These are phyloP conservation scores for Automeris io DNA, from an alignment of 2,888 invertebrate genomes.

Conservation along the genomic window DNA sequence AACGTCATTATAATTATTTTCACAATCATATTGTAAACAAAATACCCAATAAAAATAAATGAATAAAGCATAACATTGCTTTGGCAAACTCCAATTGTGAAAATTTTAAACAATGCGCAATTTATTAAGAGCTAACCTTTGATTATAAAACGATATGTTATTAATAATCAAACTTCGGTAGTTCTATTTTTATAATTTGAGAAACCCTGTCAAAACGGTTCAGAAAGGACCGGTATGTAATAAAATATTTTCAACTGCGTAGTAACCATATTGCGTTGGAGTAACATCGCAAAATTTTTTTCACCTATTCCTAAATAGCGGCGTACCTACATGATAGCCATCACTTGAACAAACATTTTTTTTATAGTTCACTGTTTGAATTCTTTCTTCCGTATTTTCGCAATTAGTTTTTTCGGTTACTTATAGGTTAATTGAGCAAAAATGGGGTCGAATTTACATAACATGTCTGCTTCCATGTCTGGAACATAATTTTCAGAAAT, in stretches of 20 bases:
- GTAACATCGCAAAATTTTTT: background rate
- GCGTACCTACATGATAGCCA: background rate
- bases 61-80: no score
- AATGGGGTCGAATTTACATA: constrained; percentile 4
- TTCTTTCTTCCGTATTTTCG: background rate
- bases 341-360: background rate
- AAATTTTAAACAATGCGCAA: no score
- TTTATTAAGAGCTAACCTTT: no score
- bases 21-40: no score
- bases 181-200: background rate
- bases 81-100: no score
- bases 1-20: no score
- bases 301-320: background rate
- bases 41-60: no score
- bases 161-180: no score
- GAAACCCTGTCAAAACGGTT: background rate
- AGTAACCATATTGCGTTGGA: no score
- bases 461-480: constrained; percentile 3
- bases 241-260: no score
- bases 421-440: background rate
- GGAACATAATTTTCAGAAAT: background rate
- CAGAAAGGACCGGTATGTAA: background rate
- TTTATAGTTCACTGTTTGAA: background rate
- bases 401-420: background rate
- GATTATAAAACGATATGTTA: no score